phyloP scores from a whole-genome alignment of 2,113 vertebrate genomes.

The Pelecanoides urinatrix region DNA sequence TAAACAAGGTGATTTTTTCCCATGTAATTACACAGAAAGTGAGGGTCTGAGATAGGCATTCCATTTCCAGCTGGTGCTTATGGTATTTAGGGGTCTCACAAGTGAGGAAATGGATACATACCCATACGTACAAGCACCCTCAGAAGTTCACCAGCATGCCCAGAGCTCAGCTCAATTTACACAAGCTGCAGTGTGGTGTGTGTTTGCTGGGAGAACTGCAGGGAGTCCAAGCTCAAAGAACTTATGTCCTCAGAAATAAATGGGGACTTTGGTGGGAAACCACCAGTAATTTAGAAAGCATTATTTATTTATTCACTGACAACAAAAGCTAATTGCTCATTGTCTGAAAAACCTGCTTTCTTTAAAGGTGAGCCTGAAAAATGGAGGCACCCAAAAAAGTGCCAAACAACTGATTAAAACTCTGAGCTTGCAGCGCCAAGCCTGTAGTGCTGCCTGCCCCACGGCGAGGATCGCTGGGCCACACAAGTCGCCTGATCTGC shows the following conservation, averaged over 20 bases:
- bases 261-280: neutral
- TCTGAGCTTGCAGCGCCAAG: neutral
- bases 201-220: neutral
- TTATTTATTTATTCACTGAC: neutral
- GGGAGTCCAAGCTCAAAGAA: neutral
- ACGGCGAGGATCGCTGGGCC: fast-evolving
- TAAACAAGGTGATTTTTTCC: neutral
- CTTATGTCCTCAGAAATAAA: neutral
- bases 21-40: fast-evolving
- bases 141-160: neutral
- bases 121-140: fast-evolving
- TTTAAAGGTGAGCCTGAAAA: neutral
- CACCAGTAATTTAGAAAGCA: neutral
- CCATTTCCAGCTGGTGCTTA: neutral
- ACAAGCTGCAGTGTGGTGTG: neutral
- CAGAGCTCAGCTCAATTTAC: neutral
- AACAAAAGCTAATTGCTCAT: neutral
- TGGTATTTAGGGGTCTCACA: neutral
- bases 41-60: neutral
- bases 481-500: neutral
- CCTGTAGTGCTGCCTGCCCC: neutral
- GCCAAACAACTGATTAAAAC: neutral
- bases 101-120: neutral
- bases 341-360: neutral
- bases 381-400: fast-evolving